phyloP scores from a whole-genome alignment of 2,888 invertebrate genomes.

The Aspidapion aeneum region DNA sequence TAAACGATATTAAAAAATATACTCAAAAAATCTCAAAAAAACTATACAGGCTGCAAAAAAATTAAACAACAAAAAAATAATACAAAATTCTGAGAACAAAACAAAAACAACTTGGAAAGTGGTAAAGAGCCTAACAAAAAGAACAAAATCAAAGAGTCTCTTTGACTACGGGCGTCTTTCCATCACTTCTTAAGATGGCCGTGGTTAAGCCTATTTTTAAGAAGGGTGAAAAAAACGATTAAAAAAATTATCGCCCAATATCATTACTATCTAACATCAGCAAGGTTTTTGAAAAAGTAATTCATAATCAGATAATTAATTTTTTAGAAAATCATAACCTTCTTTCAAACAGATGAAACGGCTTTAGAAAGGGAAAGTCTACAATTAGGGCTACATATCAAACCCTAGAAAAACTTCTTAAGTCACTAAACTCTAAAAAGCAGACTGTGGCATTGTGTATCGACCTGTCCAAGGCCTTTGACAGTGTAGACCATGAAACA shows the following conservation, averaged over 20 bases:
- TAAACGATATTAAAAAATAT: no score
- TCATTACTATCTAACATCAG: slow-evolving; percentile 1
- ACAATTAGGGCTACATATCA: slow-evolving; percentile 7
- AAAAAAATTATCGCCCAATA: slow-evolving; percentile 1
- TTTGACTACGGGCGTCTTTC: slow-evolving; percentile 1
- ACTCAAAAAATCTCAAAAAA: neutral
- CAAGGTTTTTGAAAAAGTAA: slow-evolving; percentile 4
- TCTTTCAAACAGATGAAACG: neutral
- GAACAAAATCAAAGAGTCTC: neutral
- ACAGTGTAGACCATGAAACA: slow-evolving; percentile 6
- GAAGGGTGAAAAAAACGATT: slow-evolving; percentile 4
- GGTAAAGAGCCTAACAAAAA: neutral
- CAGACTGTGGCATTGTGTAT: slow-evolving; percentile 1
- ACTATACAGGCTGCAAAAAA: neutral
- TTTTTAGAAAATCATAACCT: neutral
- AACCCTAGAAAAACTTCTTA: slow-evolving; percentile 1
- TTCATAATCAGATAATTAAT: neutral
- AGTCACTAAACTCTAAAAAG: neutral
- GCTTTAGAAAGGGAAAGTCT: slow-evolving; percentile 5
- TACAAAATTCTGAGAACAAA: no score
- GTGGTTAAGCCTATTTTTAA: slow-evolving; percentile 3
- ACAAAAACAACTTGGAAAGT: neutral
- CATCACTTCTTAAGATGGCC: neutral
- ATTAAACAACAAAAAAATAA: neutral
- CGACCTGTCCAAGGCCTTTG: slow-evolving; percentile 3